Conservation (phyloP, 2,113 vertebrate species). For the Platycercus adscitus region DNA sequence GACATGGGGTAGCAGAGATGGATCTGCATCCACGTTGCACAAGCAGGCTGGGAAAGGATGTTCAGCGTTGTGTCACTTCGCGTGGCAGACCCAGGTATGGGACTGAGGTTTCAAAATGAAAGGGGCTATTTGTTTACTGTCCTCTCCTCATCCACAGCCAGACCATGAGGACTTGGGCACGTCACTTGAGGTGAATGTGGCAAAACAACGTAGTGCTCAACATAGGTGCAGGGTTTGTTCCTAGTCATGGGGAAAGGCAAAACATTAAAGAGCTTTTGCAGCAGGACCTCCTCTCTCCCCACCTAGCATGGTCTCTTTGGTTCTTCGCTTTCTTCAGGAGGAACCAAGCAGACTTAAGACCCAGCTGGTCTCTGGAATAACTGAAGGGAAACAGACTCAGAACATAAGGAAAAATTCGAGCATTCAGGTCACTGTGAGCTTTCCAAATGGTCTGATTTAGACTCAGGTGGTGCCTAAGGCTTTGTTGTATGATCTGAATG, state of each 20-base stretch:
- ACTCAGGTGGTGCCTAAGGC: background rate
- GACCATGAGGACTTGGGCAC: background rate
- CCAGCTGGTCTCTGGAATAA: background rate
- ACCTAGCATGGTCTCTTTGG: background rate
- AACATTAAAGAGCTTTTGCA: background rate
- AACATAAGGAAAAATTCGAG: background rate
- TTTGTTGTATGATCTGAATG: background rate
- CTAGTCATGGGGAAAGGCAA: background rate
- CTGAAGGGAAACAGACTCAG: background rate
- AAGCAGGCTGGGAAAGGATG: background rate
- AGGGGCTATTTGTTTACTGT: background rate
- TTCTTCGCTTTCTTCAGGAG: background rate
- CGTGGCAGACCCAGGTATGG: background rate
- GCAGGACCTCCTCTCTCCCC: background rate
- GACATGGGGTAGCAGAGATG: background rate
- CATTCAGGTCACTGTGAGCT: background rate
- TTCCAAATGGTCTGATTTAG: background rate
- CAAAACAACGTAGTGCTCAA: background rate
- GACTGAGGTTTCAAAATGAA: background rate
- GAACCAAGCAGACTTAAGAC: background rate
- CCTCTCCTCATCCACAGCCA: background rate
- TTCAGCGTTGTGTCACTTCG: background rate
- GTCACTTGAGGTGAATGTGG: background rate
- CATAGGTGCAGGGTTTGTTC: background rate
- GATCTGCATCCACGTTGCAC: background rate